Evolutionary conservation across 2,113 vertebrate genomes (phyloP).

Genomic region (Shinisaurus crocodilurus): DNA sequence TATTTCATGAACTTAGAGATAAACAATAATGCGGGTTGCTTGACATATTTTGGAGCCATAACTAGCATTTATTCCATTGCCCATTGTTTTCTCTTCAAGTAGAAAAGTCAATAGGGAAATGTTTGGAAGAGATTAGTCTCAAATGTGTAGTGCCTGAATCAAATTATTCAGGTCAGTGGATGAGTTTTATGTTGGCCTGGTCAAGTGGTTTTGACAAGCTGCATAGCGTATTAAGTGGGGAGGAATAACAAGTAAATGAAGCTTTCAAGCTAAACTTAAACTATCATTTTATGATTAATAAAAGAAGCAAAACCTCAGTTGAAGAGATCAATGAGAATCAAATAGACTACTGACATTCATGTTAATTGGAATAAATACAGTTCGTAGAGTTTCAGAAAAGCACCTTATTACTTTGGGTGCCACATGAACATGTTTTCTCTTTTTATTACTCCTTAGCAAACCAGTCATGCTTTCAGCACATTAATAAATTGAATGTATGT

Average conservation of each 20-base stretch:
- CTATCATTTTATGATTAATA: slow-evolving; percentile 45
- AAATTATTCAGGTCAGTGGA: rapidly evolving
- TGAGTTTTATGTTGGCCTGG: slow-evolving; percentile 45
- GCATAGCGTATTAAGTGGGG: slow-evolving; percentile 33
- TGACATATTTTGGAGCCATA: slow-evolving; percentile 40
- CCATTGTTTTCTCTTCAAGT: slow-evolving; percentile 31
- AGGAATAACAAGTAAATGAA: slow-evolving; percentile 20
- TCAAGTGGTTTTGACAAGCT: slow-evolving; percentile 12
- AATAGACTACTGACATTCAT: slow-evolving; percentile 24
- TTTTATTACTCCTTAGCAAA: background rate
- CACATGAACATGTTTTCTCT: background rate
- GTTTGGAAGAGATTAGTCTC: slow-evolving; percentile 16
- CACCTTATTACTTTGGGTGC: background rate
- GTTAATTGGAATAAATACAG: background rate
- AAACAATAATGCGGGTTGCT: slow-evolving; percentile 21
- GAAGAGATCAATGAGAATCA: slow-evolving; percentile 38
- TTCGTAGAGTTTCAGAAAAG: background rate
- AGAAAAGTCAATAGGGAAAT: slow-evolving; percentile 30
- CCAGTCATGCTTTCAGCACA: background rate
- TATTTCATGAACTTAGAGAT: slow-evolving; percentile 1
- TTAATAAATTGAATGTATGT: background rate
- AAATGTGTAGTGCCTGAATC: slow-evolving; percentile 29
- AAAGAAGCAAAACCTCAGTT: slow-evolving; percentile 52
- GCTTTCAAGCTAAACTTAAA: slow-evolving; percentile 21
- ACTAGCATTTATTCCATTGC: slow-evolving; percentile 31